A percentile compares a stretch with the other conserved stretches of the same genome.
These are phyloP conservation scores for Morpho helenor DNA, from an alignment of 2,888 invertebrate species.

Conservation along the genomic window DNA sequence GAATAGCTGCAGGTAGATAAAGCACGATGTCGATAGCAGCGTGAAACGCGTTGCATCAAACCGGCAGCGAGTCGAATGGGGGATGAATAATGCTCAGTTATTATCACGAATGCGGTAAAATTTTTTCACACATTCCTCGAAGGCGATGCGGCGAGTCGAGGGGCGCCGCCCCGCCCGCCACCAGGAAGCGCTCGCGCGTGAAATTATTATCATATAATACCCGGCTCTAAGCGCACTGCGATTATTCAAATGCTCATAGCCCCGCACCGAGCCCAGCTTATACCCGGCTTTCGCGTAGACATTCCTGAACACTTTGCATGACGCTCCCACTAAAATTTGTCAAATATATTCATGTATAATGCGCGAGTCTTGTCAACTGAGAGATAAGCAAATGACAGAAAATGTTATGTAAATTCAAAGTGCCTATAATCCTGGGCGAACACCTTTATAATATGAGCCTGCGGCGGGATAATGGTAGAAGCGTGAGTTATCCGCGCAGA, in stretches of 20 bases:
- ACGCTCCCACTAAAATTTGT: slow-evolving; percentile 62
- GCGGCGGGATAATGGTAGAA: slow-evolving; percentile 53
- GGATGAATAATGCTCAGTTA: slow-evolving; percentile 34
- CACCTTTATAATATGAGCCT: slow-evolving; percentile 59
- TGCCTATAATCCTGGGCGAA: slow-evolving; percentile 65
- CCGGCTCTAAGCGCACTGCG: slow-evolving; percentile 59
- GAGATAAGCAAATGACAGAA: slow-evolving; percentile 77
- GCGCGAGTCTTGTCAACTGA: slow-evolving; percentile 70
- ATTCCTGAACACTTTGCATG: slow-evolving; percentile 57
- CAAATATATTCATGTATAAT: slow-evolving; percentile 73
- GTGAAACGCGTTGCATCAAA: slow-evolving; percentile 43
- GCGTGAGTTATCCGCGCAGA: slow-evolving; percentile 60
- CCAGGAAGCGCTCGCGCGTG: slow-evolving; percentile 63
- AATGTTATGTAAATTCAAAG: slow-evolving; percentile 74
- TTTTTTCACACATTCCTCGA: slow-evolving; percentile 70
- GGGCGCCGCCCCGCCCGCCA: slow-evolving; percentile 41
- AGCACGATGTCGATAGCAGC: slow-evolving; percentile 41
- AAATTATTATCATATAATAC: slow-evolving; percentile 79
- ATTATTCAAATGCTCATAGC: slow-evolving; percentile 74
- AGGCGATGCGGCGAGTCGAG: slow-evolving; percentile 42
- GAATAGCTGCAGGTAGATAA: slow-evolving; percentile 37
- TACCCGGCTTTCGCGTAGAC: slow-evolving; percentile 42
- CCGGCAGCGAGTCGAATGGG: slow-evolving; percentile 28
- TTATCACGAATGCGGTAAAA: slow-evolving; percentile 43
- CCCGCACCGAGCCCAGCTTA: slow-evolving; percentile 39